phyloP scores from a whole-genome alignment of 2,888 invertebrate species.

The Drosophila rellima region DNA sequence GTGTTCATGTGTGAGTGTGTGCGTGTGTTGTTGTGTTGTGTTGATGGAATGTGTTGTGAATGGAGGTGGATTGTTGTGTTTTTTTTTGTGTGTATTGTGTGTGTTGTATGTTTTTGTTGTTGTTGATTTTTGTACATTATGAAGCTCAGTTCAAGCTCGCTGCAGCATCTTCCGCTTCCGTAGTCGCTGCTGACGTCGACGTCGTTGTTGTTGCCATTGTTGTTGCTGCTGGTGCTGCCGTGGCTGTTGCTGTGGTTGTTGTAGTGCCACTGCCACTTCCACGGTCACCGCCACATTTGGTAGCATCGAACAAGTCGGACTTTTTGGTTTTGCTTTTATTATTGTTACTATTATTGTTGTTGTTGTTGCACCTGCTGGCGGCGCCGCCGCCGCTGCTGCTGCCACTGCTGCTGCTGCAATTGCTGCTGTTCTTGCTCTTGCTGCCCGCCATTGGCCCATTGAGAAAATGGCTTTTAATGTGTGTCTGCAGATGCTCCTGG shows the following conservation, averaged over 20 bases:
- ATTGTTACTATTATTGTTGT: slow-evolving; percentile 30
- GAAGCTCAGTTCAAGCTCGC: slow-evolving; percentile 43
- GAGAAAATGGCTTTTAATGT: slow-evolving; percentile 85
- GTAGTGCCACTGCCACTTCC: slow-evolving; percentile 12
- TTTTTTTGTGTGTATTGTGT: slow-evolving; percentile 11
- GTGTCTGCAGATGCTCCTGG: slow-evolving; percentile 84
- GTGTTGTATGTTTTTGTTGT: slow-evolving; percentile 3
- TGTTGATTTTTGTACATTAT: slow-evolving; percentile 47
- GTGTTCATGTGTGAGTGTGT: background rate
- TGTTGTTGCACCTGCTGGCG: slow-evolving; percentile 4
- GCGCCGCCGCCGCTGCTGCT: background rate
- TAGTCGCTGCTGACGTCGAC: background rate
- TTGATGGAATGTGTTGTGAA: slow-evolving; percentile 47
- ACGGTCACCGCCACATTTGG: slow-evolving; percentile 4
- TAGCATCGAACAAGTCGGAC: slow-evolving; percentile 9
- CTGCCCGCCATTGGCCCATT: slow-evolving; percentile 79
- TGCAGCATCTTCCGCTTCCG: slow-evolving; percentile 16
- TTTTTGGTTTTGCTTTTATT: slow-evolving; percentile 33
- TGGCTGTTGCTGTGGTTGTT: slow-evolving; percentile 8
- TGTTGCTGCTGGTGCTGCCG: slow-evolving; percentile 11
- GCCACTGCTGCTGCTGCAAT: background rate
- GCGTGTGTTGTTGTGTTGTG: slow-evolving; percentile 2
- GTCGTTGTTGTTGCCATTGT: slow-evolving; percentile 5
- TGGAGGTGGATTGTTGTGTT: slow-evolving; percentile 12
- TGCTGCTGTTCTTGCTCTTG: slow-evolving; percentile 8